These are phyloP conservation scores for Coptotermes formosanus DNA, from an alignment of 1,140 invertebrate species.

Conservation along the genomic window DNA sequence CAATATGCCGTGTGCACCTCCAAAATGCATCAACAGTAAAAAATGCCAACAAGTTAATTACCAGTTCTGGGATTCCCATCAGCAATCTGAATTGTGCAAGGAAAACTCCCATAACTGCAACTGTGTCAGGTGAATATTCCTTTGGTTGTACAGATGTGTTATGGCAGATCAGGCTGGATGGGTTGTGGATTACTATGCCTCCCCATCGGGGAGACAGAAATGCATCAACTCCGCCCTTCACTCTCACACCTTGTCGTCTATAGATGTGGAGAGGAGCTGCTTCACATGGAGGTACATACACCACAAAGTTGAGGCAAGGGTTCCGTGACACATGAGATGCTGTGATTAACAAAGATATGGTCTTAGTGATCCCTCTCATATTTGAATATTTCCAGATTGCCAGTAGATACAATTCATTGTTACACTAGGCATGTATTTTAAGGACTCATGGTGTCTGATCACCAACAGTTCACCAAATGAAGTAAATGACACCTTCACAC, in stretches of 20 bases:
- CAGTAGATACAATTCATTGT: too few relatives aligned
- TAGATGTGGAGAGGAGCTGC: slow-evolving; percentile 73
- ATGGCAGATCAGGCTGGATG: slow-evolving; percentile 56
- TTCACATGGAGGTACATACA: slow-evolving; percentile 75
- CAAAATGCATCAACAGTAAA: too few relatives aligned
- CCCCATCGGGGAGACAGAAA: slow-evolving; percentile 93
- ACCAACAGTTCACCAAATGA: too few relatives aligned
- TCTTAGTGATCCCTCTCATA: too few relatives aligned
- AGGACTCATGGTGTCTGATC: too few relatives aligned
- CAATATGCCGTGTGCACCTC: too few relatives aligned
- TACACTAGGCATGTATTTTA: too few relatives aligned
- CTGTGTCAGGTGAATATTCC: slow-evolving; percentile 54
- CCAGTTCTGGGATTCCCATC: slow-evolving; percentile 66
- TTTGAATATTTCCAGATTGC: too few relatives aligned
- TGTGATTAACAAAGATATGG: neutral
- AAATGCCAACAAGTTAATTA: neutral
- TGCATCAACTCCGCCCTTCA: slow-evolving; percentile 55
- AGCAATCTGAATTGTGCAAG: slow-evolving; percentile 74
- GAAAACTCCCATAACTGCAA: slow-evolving; percentile 72
- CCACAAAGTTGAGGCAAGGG: slow-evolving; percentile 80
- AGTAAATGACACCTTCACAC: too few relatives aligned
- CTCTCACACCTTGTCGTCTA: slow-evolving; percentile 45
- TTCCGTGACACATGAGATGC: slow-evolving; percentile 76
- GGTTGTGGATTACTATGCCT: slow-evolving; percentile 73
- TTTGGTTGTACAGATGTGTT: slow-evolving; percentile 22